Percentiles rank a stretch among this genome's conserved stretches.
Conservation (phyloP, 2,888 invertebrate species). For the Belgica antarctica region DNA sequence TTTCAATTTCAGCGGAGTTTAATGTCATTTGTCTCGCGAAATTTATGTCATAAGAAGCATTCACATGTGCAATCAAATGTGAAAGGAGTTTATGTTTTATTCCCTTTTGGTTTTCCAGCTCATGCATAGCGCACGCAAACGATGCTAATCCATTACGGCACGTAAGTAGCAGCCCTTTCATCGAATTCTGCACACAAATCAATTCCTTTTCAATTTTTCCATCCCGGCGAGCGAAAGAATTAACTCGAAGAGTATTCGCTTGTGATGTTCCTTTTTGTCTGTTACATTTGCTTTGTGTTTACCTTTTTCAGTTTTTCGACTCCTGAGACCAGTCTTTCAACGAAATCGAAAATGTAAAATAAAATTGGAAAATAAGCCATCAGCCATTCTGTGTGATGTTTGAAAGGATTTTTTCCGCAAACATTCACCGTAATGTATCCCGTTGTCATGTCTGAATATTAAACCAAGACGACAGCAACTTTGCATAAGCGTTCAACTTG, state of each 20-base stretch:
- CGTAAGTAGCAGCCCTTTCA: neutral
- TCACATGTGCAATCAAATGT: neutral
- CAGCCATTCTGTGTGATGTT: conserved; percentile 19
- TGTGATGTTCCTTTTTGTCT: neutral
- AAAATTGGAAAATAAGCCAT: conserved; percentile 15
- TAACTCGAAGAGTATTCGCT: conserved; percentile 1
- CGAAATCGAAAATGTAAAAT: too few species aligned
- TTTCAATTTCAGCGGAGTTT: conserved; percentile 28
- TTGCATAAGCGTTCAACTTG: neutral
- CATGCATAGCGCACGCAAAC: conserved; percentile 11
- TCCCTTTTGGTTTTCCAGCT: neutral
- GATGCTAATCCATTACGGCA: conserved; percentile 26
- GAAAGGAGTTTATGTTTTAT: conserved; percentile 15
- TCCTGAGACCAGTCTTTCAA: neutral
- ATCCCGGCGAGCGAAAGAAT: conserved; percentile 36
- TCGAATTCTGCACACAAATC: neutral
- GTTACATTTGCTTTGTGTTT: conserved; percentile 3
- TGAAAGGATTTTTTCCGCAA: conserved; percentile 22
- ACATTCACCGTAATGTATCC: neutral
- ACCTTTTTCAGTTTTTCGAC: conserved; percentile 19
- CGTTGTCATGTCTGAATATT: conserved; percentile 1
- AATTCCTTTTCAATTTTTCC: conserved; percentile 41
- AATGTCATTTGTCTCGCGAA: conserved; percentile 42
- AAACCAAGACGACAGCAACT: neutral
- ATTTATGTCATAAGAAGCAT: conserved; percentile 37